These are phyloP conservation scores for Poecilobothrus nobilitatus DNA, from an alignment of 2,888 invertebrate genomes.

Conservation along the genomic window DNA sequence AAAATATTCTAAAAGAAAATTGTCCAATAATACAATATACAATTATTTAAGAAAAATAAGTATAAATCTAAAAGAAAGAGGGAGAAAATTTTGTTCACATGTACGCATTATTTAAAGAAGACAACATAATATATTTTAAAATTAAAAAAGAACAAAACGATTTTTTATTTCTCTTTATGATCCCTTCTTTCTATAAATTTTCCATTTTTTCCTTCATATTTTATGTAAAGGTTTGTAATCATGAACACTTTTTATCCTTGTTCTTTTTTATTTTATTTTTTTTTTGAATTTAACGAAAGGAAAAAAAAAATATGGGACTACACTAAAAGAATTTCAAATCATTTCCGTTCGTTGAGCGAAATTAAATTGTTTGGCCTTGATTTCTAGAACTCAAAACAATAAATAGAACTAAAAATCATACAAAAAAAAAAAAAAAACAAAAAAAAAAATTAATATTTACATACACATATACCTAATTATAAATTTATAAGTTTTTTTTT, in stretches of 20 bases:
- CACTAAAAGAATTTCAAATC: conserved; percentile 8
- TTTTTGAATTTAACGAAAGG: neutral
- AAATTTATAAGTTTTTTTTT: no score
- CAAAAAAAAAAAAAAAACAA: neutral
- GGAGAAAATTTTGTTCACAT: neutral
- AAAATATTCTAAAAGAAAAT: no score
- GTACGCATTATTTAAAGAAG: no score
- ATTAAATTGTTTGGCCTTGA: conserved; percentile 6
- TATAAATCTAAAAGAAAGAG: neutral
- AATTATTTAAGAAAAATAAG: no score
- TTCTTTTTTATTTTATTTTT: neutral
- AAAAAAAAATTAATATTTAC: neutral
- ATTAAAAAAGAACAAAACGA: neutral
- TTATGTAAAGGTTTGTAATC: neutral
- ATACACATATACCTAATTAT: neutral
- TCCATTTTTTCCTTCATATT: neutral
- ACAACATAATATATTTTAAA: neutral
- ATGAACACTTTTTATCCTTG: no score
- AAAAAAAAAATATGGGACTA: no score
- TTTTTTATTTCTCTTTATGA: neutral
- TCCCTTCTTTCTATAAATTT: neutral
- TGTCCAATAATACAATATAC: no score
- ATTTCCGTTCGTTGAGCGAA: conserved; percentile 9
- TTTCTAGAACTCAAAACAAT: neutral
- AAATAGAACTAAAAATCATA: neutral